These are phyloP conservation scores for Cygnus atratus DNA, from an alignment of 2,113 vertebrate genomes.

Conservation along the genomic window DNA sequence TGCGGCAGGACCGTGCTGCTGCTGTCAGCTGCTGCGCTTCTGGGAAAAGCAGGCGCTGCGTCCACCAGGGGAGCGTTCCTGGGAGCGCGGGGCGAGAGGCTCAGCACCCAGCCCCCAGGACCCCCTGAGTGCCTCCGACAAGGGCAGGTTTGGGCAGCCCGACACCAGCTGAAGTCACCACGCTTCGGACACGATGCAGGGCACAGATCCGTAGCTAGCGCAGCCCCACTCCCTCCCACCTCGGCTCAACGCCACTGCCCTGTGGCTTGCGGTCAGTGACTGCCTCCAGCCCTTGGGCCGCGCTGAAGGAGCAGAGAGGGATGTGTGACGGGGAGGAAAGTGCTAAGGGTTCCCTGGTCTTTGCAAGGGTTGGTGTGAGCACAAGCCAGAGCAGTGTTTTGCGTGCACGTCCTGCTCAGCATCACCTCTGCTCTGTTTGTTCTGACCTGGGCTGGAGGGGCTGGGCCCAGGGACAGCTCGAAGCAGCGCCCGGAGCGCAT, in stretches of 20 bases:
- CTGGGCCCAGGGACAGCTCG: not conserved
- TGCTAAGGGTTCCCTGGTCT: fast-evolving
- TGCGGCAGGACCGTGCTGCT: not conserved
- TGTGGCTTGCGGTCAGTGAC: fast-evolving
- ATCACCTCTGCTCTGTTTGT: fast-evolving
- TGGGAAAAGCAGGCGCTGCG: not conserved
- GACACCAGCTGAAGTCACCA: not conserved
- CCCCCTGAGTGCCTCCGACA: not conserved
- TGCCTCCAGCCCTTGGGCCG: not conserved
- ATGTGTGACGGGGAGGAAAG: not conserved
- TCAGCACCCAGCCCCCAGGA: no score
- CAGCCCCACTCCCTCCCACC: not conserved
- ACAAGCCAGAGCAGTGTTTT: not conserved
- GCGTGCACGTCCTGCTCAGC: fast-evolving
- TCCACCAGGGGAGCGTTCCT: not conserved
- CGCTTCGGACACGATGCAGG: fast-evolving
- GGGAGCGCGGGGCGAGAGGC: not conserved
- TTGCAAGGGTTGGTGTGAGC: not conserved
- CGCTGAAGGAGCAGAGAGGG: fast-evolving
- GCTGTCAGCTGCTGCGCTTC: fast-evolving
- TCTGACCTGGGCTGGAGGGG: not conserved
- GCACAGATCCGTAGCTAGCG: fast-evolving
- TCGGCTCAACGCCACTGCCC: not conserved
- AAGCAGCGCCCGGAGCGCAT: not conserved
- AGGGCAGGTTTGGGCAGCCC: not conserved